These are phyloP conservation scores for Plecturocebus donacophilus DNA, from an alignment of 2,113 vertebrate genomes.

Conservation along the genomic window DNA sequence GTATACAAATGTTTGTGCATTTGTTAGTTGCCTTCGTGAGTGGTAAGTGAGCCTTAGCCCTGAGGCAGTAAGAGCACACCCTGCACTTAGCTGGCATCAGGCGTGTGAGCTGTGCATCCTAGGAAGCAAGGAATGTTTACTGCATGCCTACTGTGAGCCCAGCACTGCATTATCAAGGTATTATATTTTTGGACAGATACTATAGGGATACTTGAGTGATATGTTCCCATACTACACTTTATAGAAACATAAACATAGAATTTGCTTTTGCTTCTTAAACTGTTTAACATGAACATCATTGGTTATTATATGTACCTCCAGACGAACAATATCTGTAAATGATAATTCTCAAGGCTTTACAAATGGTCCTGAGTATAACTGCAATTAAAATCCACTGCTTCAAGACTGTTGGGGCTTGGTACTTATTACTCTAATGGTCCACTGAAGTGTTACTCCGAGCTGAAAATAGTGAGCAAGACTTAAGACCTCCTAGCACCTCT, in stretches of 20 bases:
- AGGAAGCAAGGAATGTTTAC: neutral
- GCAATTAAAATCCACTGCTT: constrained; percentile 3
- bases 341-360: neutral
- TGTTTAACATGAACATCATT: neutral
- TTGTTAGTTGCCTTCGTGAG: constrained; percentile 69
- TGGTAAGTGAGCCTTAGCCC: constrained; percentile 72
- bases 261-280: neutral
- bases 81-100: rapidly evolving
- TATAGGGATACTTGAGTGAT: neutral
- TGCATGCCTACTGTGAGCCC: neutral
- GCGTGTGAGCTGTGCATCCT: rapidly evolving
- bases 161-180: neutral
- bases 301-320: neutral
- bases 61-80: constrained; percentile 70
- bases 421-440: neutral
- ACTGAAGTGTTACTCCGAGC: neutral
- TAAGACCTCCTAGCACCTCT: neutral
- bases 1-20: neutral
- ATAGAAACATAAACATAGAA: neutral
- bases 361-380: neutral
- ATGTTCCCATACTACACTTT: neutral
- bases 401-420: neutral
- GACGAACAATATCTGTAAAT: neutral
- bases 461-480: neutral
- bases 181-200: neutral